A percentile compares a stretch with the other conserved stretches of the same genome.
Evolutionary conservation across 2,888 invertebrate species (phyloP).

Genomic region (Chymomyza caudatula): DNA sequence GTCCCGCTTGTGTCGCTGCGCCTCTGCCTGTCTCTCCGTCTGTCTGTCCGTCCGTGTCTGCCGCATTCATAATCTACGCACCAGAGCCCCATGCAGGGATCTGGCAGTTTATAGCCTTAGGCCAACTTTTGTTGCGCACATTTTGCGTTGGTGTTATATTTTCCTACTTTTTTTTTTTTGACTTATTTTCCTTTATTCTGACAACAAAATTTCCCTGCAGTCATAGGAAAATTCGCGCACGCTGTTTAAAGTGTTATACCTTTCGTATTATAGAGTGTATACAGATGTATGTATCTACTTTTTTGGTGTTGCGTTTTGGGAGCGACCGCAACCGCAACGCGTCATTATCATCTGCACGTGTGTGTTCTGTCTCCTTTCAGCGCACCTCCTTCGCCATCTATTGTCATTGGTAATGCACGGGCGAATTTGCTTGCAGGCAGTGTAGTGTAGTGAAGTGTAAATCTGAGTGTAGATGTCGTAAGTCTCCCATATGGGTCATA

Average conservation of each 20-base stretch:
- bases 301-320: slow-evolving; percentile 31
- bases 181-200: background rate
- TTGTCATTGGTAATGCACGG: slow-evolving; percentile 30
- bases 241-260: slow-evolving; percentile 39
- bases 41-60: slow-evolving; percentile 3
- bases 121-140: slow-evolving; percentile 33
- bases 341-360: slow-evolving; percentile 33
- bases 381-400: background rate
- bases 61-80: slow-evolving; percentile 20
- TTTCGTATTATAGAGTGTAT: background rate
- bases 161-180: background rate
- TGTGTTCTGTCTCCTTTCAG: background rate
- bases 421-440: slow-evolving; percentile 28
- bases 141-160: slow-evolving; percentile 13
- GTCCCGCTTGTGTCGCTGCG: background rate
- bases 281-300: background rate
- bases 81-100: background rate
- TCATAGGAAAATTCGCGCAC: slow-evolving; percentile 14
- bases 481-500: background rate
- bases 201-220: slow-evolving; percentile 18
- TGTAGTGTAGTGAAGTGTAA: slow-evolving; percentile 32
- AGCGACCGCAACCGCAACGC: slow-evolving; percentile 11
- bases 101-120: slow-evolving; percentile 35
- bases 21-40: background rate
- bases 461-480: slow-evolving; percentile 23